Base-by-base conservation (phyloP, 2,113 vertebrate genomes). In the Rissa tridactyla region DNA sequence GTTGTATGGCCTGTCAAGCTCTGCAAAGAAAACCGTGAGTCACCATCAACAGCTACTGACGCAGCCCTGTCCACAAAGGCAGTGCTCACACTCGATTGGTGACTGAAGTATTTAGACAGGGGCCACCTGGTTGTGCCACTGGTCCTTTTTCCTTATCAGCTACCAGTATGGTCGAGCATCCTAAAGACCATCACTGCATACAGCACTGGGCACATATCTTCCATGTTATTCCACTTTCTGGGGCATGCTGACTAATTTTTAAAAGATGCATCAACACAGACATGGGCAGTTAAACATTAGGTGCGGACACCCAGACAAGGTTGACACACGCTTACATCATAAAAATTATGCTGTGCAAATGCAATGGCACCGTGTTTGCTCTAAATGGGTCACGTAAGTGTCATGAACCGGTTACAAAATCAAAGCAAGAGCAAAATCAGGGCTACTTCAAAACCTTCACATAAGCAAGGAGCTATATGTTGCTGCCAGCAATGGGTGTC, bases 1-100 rank as follows among this genome's bases (percentile, higher is more conserved):
- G 97, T 98, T 2, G 98, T 99, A 95, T 99, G 99, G 21, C 99
- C 99, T 0, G 99, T 99, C 92, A 99, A 93, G 97, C 99, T 99
- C 99, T 99, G 97, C 65, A 91, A 89, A 49, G 92, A 88, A 97
- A 78, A 62, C 29, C 76, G 83, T 2, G 4, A 91, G 51, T 10
- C n/a, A 82, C 78, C 21, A 21, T 10, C 25, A 55, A 5, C 15
- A 78, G 57, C 40, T 40, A 20, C 60, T 23, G 72, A 23, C 71
- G 46, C 27, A 73, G 60, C 38, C 54, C 54, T 69, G 15, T 1
- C 11, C 30, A 27, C 38, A 49, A 11, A 0, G 2, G 34, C 42
- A 36, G 0, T 13, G 32, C 0, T 51, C 52, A 46, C 1, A 17
- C 38, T 22, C 1, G 0, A 23, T 1, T 11, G 9, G 25, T 12